These are phyloP conservation scores for Sisyra nigra DNA, from an alignment of 2,888 invertebrate genomes.

Conservation along the genomic window DNA sequence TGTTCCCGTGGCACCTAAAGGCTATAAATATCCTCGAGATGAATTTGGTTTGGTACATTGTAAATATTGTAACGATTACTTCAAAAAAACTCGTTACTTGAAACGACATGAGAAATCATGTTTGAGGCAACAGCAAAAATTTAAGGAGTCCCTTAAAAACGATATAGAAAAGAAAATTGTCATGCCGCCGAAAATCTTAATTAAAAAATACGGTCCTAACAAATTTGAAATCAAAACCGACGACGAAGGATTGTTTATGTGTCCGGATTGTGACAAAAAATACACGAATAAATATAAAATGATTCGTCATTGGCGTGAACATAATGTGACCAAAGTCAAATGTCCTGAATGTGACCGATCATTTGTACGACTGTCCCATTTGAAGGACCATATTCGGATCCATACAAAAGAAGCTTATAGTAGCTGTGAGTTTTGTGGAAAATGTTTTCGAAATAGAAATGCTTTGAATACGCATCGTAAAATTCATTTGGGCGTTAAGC, in stretches of 20 bases:
- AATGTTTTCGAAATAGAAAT: background rate
- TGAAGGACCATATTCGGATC: slow-evolving; percentile 1
- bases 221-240: background rate
- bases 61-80: background rate
- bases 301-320: slow-evolving; percentile 1
- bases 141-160: background rate
- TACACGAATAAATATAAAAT: slow-evolving; percentile 6
- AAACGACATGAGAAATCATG: background rate
- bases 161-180: background rate
- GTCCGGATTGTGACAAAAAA: slow-evolving; percentile 1
- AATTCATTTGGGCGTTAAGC: slow-evolving; percentile 6
- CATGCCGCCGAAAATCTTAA: background rate
- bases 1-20: background rate
- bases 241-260: slow-evolving; percentile 2
- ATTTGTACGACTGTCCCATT: background rate
- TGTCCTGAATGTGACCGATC: slow-evolving; percentile 4
- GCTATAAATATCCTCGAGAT: background rate
- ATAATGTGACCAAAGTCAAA: background rate
- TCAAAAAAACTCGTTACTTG: background rate
- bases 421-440: slow-evolving; percentile 9
- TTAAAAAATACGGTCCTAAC: background rate
- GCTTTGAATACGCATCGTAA: slow-evolving; percentile 5
- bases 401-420: slow-evolving; percentile 5
- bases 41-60: too few relatives aligned
- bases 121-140: background rate